phyloP scores from a whole-genome alignment of 2,797 vertebrate genomes.

The Acomys russatus region DNA sequence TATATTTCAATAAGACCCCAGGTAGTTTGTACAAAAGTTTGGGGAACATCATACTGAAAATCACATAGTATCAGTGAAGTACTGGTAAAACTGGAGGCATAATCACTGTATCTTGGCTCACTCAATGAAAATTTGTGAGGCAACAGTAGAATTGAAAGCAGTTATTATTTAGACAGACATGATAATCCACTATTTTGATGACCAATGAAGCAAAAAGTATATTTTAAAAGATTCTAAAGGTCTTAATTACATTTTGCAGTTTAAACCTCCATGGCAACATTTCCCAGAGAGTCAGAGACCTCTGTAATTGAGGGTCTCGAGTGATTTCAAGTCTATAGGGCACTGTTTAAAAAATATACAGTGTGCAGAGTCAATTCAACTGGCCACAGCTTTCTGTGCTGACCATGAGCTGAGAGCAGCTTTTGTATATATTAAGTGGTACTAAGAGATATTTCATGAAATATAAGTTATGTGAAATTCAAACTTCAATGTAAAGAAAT shows the following conservation, averaged over 20 bases:
- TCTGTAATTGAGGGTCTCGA: neutral
- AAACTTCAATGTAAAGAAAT: neutral
- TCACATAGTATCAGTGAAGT: neutral
- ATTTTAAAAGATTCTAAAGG: neutral
- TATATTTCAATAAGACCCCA: constrained; percentile 47
- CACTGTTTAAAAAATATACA: neutral
- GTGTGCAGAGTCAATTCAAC: neutral
- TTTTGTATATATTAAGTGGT: neutral
- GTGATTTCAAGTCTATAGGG: neutral
- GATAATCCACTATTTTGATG: constrained; percentile 4
- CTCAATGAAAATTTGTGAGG: neutral
- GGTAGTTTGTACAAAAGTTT: neutral
- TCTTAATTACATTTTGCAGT: neutral
- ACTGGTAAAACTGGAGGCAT: constrained; percentile 14
- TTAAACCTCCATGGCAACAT: neutral
- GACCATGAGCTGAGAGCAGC: neutral
- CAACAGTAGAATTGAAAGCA: neutral
- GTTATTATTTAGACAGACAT: neutral
- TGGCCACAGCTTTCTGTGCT: neutral
- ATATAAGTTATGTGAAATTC: neutral
- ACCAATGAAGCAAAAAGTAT: neutral
- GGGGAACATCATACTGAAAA: constrained; percentile 6
- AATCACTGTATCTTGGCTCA: neutral
- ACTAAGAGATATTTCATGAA: neutral
- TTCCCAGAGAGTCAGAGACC: neutral